Base-by-base conservation (phyloP, 2,888 invertebrate species). In the Sacculina carcini region DNA sequence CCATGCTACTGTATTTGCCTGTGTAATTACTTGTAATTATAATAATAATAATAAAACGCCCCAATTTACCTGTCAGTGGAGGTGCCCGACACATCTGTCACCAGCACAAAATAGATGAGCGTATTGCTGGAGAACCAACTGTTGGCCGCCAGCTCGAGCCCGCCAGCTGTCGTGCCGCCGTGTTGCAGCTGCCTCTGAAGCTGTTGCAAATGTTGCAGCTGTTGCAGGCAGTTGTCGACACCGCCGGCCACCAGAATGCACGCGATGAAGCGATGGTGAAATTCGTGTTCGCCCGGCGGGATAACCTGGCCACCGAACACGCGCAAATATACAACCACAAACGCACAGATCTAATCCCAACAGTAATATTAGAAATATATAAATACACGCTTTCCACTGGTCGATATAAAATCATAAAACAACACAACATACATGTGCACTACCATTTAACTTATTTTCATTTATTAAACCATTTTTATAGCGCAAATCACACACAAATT, bases 31-130 rank as follows among this genome's bases (percentile, higher is more conserved):
- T n/a, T n/a, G n/a, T n/a, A n/a, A n/a, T n/a, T n/a, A n/a, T n/a
- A 60, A 56, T 63, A 57, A 71, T 69, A 48, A 50, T 46, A 40
- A 51, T 40, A 46, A n/a, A n/a, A n/a, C n/a, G n/a, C n/a, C n/a
- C n/a, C n/a, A 5, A 14, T 24, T 24, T 3, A 40, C 40, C 40
- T 24, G 40, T 23, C 23, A 4, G 46, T 34, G 29, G 40, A 5
- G 16, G 40, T 12, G 24, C 5, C 24, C 14, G 14, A 14, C 14
- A 4, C 24, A 16, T 42, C 42, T 9, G 42, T 42, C 28, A 42
- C 42, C 42, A 42, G 42, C 42, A 42, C 16, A 16, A 28, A 19
- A n/a, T 42, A 42, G 42, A 42, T 26, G 28, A 42, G 28, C 16
- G 28, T 28, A 28, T 42, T 42, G 42, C 28, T 42, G 42, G 42